Conservation (phyloP, 2,888 invertebrate genomes). For the Drosophila suboccidentalis region DNA sequence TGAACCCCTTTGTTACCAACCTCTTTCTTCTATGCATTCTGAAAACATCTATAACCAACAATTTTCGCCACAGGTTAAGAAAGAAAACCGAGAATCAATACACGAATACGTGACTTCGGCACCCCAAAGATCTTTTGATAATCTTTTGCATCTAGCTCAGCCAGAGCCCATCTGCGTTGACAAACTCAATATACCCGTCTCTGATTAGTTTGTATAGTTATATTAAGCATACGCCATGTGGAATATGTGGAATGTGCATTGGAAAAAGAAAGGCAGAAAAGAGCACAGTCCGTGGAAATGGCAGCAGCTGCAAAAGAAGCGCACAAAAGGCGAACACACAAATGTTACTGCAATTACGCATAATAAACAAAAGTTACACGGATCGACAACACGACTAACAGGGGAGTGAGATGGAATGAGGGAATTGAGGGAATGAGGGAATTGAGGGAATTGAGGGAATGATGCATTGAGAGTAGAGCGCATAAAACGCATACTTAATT, state of each 20-base stretch:
- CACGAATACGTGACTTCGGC: slow-evolving; percentile 18
- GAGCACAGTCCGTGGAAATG: slow-evolving; percentile 54
- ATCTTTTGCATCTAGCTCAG: slow-evolving; percentile 2
- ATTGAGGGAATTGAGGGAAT: slow-evolving; percentile 2
- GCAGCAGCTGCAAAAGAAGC: slow-evolving; percentile 72
- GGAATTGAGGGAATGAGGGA: not conserved
- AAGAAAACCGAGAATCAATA: slow-evolving; percentile 12
- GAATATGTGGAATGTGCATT: slow-evolving; percentile 13
- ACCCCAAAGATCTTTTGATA: slow-evolving; percentile 5
- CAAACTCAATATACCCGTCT: slow-evolving; percentile 1
- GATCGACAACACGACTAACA: slow-evolving; percentile 45
- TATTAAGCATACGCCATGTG: slow-evolving; percentile 70
- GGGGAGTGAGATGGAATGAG: slow-evolving; percentile 21
- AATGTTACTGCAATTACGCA: slow-evolving; percentile 80
- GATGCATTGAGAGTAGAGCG: not conserved
- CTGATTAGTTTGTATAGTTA: not conserved
- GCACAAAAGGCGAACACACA: slow-evolving; percentile 56
- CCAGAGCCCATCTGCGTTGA: not conserved
- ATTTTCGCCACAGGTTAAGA: slow-evolving; percentile 67
- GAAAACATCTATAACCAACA: slow-evolving; percentile 52
- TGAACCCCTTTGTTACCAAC: slow-evolving; percentile 17
- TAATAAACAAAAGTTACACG: slow-evolving; percentile 82
- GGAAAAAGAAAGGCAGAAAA: slow-evolving; percentile 28
- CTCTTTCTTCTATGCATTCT: not conserved
- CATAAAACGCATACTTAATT: slow-evolving; percentile 76